Conservation (phyloP, 2,113 vertebrate genomes). For the Pseudorectes ferrugineus region DNA sequence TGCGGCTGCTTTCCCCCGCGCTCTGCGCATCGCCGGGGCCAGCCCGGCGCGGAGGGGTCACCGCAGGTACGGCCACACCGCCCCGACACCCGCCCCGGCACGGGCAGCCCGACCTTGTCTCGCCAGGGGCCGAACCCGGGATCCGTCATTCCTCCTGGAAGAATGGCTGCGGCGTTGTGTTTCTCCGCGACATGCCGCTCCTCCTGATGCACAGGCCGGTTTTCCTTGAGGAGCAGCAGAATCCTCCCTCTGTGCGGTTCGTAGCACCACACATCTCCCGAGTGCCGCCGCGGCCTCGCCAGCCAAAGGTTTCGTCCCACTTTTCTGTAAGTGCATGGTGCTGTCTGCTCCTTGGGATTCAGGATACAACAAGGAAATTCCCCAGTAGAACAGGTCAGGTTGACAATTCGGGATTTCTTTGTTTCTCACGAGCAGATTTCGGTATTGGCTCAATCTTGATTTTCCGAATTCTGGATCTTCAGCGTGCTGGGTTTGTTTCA, state of each 20-base stretch:
- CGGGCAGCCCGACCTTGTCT: background rate
- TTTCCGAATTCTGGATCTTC: background rate
- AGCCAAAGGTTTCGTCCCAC: background rate
- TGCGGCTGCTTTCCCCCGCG: background rate
- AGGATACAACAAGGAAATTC: background rate
- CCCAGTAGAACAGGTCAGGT: background rate
- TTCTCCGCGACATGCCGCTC: background rate
- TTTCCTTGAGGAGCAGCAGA: background rate
- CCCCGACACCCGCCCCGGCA: background rate
- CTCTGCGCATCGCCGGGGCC: background rate
- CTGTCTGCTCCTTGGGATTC: background rate
- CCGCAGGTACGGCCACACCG: background rate
- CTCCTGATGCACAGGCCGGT: too few species aligned
- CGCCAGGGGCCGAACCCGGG: background rate
- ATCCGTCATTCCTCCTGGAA: background rate
- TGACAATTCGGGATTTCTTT: background rate
- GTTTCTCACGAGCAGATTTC: background rate
- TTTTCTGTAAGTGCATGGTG: background rate
- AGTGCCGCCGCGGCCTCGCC: background rate
- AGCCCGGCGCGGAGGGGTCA: background rate
- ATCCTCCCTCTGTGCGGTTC: background rate
- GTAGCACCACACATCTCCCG: fast-evolving
- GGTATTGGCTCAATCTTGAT: background rate
- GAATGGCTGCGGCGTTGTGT: background rate
- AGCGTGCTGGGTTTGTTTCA: fast-evolving